Conservation (phyloP, 2,888 invertebrate genomes). For the Caenorhabditis sp. region DNA sequence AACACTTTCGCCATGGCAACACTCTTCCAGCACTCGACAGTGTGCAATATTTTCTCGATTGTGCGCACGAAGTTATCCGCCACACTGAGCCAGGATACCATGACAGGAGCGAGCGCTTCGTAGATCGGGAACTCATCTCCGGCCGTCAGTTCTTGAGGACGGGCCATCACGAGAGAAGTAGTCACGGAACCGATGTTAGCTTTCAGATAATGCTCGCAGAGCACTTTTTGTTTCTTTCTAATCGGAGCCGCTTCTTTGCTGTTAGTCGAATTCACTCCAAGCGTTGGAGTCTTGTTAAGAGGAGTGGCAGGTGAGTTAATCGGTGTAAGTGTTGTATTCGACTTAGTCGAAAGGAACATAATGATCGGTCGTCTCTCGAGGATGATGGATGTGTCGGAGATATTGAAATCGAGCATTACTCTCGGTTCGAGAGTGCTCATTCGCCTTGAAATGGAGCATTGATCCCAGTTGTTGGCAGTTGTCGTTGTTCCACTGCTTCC, state of each 20-base stretch:
- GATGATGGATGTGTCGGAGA: constrained; percentile 31
- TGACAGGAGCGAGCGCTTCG: constrained; percentile 72
- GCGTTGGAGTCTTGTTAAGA: constrained; percentile 10
- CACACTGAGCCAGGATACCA: constrained; percentile 72
- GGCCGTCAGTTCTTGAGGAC: constrained; percentile 64
- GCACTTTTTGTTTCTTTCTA: constrained; percentile 23
- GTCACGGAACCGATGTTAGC: constrained; percentile 53
- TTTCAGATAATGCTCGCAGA: constrained; percentile 40
- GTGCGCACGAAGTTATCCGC: constrained; percentile 33
- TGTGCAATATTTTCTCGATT: constrained; percentile 27
- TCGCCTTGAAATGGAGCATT: constrained; percentile 32
- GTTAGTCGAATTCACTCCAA: not conserved
- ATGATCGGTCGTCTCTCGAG: constrained; percentile 37
- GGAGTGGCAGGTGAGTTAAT: constrained; percentile 17
- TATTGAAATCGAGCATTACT: constrained; percentile 54
- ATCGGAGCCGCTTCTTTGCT: not conserved
- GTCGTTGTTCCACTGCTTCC: constrained; percentile 32
- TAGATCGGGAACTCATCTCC: constrained; percentile 72
- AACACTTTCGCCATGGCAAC: constrained; percentile 57
- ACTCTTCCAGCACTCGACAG: constrained; percentile 48
- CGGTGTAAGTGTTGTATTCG: constrained; percentile 11
- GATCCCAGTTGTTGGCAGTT: constrained; percentile 49
- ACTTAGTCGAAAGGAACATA: not conserved
- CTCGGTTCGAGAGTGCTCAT: constrained; percentile 47
- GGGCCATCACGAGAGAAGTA: constrained; percentile 65